Percentiles rank a stretch among this genome's conserved stretches.
Conservation (phyloP, 2,888 invertebrate genomes). For the Andrena minutula region DNA sequence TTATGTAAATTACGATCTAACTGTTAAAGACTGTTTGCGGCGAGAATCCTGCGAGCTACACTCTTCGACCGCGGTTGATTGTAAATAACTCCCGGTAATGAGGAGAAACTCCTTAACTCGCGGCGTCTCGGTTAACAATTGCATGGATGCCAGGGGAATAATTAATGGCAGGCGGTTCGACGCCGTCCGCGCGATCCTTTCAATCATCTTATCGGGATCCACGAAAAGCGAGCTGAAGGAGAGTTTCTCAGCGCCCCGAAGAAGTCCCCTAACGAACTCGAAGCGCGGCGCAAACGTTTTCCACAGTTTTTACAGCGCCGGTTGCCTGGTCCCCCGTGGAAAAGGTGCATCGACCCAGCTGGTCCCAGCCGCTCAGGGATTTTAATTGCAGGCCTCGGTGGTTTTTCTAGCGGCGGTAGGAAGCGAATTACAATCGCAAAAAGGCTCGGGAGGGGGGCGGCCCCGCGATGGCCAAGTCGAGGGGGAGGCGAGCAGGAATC, state of each 20-base stretch:
- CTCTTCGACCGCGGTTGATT: conserved; percentile 16
- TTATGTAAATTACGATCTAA: conserved; percentile 59
- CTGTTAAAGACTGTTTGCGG: conserved; percentile 47
- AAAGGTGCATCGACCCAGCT: conserved; percentile 70
- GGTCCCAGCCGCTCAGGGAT: conserved; percentile 62
- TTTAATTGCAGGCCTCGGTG: conserved; percentile 73
- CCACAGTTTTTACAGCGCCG: conserved; percentile 42
- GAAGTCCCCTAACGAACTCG: not conserved
- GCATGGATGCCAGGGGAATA: not conserved
- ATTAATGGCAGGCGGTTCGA: conserved; percentile 5
- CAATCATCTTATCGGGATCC: not conserved
- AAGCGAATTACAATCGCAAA: conserved; percentile 74
- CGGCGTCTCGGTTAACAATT: conserved; percentile 8
- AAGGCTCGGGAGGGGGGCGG: conserved; percentile 38
- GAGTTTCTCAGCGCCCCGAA: not conserved
- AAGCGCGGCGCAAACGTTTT: conserved; percentile 19
- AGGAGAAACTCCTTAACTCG: conserved; percentile 26
- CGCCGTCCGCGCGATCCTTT: not conserved
- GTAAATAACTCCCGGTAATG: conserved; percentile 46
- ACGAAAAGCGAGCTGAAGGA: not conserved
- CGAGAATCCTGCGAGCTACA: conserved; percentile 18
- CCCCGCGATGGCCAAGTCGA: conserved; percentile 11
- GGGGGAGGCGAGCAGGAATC: conserved; percentile 24
- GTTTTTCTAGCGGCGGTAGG: conserved; percentile 73
- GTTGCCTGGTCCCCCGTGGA: conserved; percentile 40